A percentile compares a stretch with the other conserved stretches of the same genome.
These are phyloP conservation scores for Caenorhabditis imperialis DNA, from an alignment of 2,888 invertebrate genomes.

Conservation along the genomic window DNA sequence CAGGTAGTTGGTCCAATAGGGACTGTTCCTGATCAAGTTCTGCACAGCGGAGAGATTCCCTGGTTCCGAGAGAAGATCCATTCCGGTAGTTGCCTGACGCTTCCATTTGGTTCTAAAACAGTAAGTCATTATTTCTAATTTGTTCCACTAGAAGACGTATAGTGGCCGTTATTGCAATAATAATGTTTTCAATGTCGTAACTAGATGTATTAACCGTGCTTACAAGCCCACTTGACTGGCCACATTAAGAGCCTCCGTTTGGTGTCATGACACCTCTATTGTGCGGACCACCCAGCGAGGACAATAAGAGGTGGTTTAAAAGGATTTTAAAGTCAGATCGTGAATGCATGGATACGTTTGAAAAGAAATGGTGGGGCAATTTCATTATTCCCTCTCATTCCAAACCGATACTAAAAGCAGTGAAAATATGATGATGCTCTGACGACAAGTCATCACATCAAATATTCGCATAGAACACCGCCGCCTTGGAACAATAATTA, in stretches of 20 bases:
- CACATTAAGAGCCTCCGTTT: conserved; percentile 16
- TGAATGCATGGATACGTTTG: conserved; percentile 48
- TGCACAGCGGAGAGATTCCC: conserved; percentile 98
- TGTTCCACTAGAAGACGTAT: conserved; percentile 48
- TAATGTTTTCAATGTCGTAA: conserved; percentile 45
- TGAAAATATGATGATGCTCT: conserved; percentile 42
- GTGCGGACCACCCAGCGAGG: conserved; percentile 33
- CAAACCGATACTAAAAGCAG: conserved; percentile 46
- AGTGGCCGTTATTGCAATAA: conserved; percentile 51
- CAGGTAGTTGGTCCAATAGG: conserved; percentile 71
- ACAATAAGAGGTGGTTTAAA: conserved; percentile 41
- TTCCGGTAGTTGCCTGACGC: conserved; percentile 95
- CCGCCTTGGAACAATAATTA: conserved; percentile 51
- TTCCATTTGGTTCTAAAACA: conserved; percentile 95
- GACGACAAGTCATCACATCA: conserved; percentile 52
- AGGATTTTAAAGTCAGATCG: conserved; percentile 30
- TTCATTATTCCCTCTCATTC: conserved; percentile 3
- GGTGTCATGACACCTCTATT: conserved; percentile 10
- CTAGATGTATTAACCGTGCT: conserved; percentile 29
- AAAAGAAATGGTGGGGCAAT: too few relatives aligned
- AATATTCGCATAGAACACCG: conserved; percentile 50
- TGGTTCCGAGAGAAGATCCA: conserved; percentile 95
- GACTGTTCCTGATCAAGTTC: conserved; percentile 80
- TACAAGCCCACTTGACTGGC: conserved; percentile 39
- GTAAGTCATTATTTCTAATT: conserved; percentile 20